Evolutionary conservation across 2,888 invertebrate species (phyloP).

Genomic region (Ochropleura leucogaster): DNA sequence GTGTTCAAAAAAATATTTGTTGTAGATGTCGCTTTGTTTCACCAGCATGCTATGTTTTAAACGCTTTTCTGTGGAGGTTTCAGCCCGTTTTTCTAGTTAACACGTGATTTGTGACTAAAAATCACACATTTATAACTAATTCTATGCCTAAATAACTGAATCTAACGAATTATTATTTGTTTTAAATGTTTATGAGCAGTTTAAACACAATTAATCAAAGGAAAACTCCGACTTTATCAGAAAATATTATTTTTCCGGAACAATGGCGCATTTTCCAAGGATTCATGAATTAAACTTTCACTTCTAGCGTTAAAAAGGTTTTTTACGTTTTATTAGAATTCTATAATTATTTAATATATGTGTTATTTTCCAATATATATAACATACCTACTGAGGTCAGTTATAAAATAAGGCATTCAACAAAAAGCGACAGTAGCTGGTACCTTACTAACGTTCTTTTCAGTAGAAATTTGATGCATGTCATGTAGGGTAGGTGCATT

Average conservation of each 20-base stretch:
- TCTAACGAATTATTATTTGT: background rate
- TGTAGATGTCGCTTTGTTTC: constrained; percentile 41
- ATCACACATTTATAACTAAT: background rate
- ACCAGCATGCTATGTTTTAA: constrained; percentile 37
- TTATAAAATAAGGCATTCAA: background rate
- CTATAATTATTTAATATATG: background rate
- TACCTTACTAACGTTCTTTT: background rate
- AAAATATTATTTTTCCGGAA: constrained; percentile 19
- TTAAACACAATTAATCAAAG: constrained; percentile 20
- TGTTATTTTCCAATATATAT: background rate
- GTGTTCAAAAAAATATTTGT: constrained; percentile 61
- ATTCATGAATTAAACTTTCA: constrained; percentile 22
- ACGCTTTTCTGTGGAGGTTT: constrained; percentile 25
- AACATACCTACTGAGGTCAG: background rate
- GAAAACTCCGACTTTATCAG: background rate
- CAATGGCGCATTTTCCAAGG: constrained; percentile 26
- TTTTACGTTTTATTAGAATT: constrained; percentile 2
- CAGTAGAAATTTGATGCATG: background rate
- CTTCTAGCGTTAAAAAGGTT: background rate
- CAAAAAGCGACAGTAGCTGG: background rate
- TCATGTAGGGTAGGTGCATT: background rate
- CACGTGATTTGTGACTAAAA: constrained; percentile 36
- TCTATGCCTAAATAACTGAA: background rate
- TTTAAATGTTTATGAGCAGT: background rate
- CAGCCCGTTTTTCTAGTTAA: constrained; percentile 38